Conservation (phyloP, 1,140 invertebrate species). For the Philotrypesis tridentata region DNA sequence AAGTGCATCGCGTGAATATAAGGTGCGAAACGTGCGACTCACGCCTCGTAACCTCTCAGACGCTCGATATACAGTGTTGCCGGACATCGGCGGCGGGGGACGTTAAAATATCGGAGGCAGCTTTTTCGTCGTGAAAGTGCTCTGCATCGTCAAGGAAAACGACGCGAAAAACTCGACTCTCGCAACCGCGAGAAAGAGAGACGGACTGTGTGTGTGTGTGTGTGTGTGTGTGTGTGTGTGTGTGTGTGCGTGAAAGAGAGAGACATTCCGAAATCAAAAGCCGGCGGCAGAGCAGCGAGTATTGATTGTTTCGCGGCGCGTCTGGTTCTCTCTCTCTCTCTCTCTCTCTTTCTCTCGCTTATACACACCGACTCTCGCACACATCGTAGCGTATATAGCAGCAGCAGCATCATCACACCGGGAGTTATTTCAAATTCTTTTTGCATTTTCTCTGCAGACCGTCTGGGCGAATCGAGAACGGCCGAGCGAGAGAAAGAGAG, state of each 20-base stretch:
- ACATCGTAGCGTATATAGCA: neutral
- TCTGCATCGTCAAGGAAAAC: neutral
- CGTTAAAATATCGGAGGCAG: neutral
- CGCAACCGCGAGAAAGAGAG: no score
- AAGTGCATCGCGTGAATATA: neutral
- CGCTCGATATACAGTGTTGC: neutral
- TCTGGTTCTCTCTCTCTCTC: slow-evolving; percentile 5
- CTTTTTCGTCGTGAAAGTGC: neutral
- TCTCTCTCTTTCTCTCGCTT: neutral
- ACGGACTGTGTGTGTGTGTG: no score
- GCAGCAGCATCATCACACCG: neutral
- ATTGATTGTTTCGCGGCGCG: slow-evolving; percentile 41
- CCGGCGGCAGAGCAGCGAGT: slow-evolving; percentile 15
- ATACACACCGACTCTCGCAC: neutral
- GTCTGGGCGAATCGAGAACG: neutral
- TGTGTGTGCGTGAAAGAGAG: slow-evolving; percentile 40
- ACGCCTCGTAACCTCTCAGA: neutral
- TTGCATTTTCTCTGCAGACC: neutral
- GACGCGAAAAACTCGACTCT: neutral
- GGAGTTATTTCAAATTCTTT: neutral
- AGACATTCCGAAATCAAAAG: slow-evolving; percentile 33
- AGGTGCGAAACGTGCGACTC: neutral
- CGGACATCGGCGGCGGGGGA: neutral
- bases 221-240: neutral
- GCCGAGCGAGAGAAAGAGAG: slow-evolving; percentile 21